These are phyloP conservation scores for Gobiocypris rarus DNA, from an alignment of 2,113 vertebrate species.

Conservation along the genomic window DNA sequence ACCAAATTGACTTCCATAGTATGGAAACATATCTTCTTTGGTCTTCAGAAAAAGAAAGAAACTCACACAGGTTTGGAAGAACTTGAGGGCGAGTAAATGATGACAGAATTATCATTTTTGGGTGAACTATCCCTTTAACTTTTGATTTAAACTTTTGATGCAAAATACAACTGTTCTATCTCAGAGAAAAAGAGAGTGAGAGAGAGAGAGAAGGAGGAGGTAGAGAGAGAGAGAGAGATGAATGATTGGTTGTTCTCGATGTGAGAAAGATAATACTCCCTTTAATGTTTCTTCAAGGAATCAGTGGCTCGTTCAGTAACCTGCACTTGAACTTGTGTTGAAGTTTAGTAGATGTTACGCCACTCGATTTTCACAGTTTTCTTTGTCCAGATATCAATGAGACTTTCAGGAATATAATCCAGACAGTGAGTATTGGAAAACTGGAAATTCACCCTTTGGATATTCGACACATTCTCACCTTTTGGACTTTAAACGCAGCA, in stretches of 20 bases:
- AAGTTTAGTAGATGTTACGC: neutral
- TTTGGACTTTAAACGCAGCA: constrained; percentile 6
- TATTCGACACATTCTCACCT: neutral
- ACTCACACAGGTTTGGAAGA: no score
- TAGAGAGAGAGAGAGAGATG: neutral
- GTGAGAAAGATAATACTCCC: constrained; percentile 35
- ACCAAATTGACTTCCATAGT: no score
- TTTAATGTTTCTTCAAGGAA: constrained; percentile 30
- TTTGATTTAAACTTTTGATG: neutral
- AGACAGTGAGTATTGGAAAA: neutral
- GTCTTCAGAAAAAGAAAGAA: neutral
- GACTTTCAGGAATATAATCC: neutral
- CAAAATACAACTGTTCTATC: neutral
- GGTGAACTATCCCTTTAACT: neutral
- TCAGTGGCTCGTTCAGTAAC: constrained; percentile 23
- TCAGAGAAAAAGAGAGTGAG: neutral
- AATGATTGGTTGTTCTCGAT: constrained; percentile 20
- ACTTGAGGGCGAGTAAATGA: neutral
- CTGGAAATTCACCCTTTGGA: neutral
- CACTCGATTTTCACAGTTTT: neutral
- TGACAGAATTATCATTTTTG: neutral
- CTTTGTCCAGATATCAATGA: neutral
- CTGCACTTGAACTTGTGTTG: constrained; percentile 31
- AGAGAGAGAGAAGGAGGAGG: no score
- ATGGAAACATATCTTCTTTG: neutral